phyloP scores from a whole-genome alignment of 2,888 invertebrate species.

The Conistra vaccinii region DNA sequence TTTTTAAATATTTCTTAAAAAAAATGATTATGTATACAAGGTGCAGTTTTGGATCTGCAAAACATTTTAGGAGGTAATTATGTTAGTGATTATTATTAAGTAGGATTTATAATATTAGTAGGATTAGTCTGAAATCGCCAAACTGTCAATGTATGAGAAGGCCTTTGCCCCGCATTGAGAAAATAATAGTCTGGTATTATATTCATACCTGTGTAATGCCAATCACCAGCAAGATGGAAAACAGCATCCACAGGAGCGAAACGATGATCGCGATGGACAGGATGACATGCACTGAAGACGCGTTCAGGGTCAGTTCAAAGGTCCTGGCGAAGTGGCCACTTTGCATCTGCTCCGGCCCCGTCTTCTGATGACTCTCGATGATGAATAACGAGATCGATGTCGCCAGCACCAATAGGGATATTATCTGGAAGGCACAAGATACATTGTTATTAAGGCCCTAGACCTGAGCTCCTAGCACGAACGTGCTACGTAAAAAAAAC shows the following conservation, averaged over 20 bases:
- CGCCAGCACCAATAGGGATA: slow-evolving; percentile 25
- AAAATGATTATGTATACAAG: too few relatives aligned
- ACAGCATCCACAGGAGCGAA: slow-evolving; percentile 60
- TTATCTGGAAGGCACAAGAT: slow-evolving; percentile 34
- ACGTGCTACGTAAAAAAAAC: too few relatives aligned
- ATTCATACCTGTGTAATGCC: slow-evolving; percentile 67
- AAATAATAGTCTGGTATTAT: neutral
- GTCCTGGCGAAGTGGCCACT: slow-evolving; percentile 17
- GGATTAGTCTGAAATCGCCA: too few relatives aligned
- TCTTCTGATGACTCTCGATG: neutral
- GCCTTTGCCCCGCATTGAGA: too few relatives aligned
- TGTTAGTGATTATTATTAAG: too few relatives aligned
- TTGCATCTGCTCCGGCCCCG: neutral
- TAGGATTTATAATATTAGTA: too few relatives aligned
- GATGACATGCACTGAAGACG: slow-evolving; percentile 46
- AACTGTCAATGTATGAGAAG: too few relatives aligned
- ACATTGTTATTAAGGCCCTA: neutral
- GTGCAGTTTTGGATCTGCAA: too few relatives aligned
- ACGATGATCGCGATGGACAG: slow-evolving; percentile 49
- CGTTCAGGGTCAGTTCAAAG: slow-evolving; percentile 56
- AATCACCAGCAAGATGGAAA: slow-evolving; percentile 62
- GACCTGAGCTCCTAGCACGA: too few relatives aligned
- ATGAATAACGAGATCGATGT: slow-evolving; percentile 31
- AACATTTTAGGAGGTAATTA: too few relatives aligned
- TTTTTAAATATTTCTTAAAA: too few relatives aligned